Conservation (phyloP, 1,140 invertebrate genomes). For the Fopius arisanus region DNA sequence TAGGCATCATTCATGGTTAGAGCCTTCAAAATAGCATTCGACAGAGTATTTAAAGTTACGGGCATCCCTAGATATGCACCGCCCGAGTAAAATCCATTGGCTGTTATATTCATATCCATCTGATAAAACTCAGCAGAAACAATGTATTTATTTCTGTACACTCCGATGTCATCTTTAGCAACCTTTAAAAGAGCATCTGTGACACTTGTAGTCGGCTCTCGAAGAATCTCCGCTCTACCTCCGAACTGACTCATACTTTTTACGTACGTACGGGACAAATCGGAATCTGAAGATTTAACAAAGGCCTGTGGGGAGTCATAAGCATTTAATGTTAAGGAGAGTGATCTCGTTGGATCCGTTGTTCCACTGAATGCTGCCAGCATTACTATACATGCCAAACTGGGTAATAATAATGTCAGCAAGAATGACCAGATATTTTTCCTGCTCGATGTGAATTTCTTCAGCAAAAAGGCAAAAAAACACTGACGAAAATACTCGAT, state of each 20-base stretch:
- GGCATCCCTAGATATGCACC: constrained; percentile 54
- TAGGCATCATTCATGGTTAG: constrained; percentile 42
- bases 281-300: constrained; percentile 39
- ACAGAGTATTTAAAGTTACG: constrained; percentile 52
- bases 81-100: constrained; percentile 55
- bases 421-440: constrained; percentile 48
- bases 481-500: constrained; percentile 43
- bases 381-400: constrained; percentile 49
- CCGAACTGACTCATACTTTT: constrained; percentile 32
- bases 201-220: constrained; percentile 23
- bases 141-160: constrained; percentile 52
- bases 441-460: constrained; percentile 50
- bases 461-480: constrained; percentile 46
- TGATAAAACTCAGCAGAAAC: constrained; percentile 55
- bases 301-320: constrained; percentile 42
- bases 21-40: constrained; percentile 52
- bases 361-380: constrained; percentile 44
- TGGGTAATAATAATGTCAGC: constrained; percentile 48
- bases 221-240: constrained; percentile 15
- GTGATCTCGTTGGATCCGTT: not conserved
- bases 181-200: constrained; percentile 43
- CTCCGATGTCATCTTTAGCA: constrained; percentile 41
- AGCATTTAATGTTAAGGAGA: constrained; percentile 1
- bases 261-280: constrained; percentile 39
- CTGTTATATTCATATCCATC: constrained; percentile 23